phyloP scores from a whole-genome alignment of 1,140 invertebrate genomes.

The Macrocentrus cingulum region DNA sequence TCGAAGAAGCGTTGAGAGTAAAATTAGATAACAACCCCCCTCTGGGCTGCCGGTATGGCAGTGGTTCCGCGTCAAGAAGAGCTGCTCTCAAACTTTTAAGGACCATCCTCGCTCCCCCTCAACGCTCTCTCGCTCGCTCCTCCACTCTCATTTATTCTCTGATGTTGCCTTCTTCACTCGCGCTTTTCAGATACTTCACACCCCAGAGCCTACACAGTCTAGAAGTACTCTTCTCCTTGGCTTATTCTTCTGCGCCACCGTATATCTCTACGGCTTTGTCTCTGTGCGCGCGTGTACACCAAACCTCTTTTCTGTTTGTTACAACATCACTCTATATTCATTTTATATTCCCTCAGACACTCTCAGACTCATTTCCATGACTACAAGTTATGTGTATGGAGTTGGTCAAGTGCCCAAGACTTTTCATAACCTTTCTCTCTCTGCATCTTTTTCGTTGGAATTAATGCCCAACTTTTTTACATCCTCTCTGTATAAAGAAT shows the following conservation, averaged over 20 bases:
- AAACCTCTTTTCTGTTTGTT: not conserved
- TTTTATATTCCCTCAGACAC: not conserved
- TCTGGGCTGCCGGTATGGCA: conserved; percentile 39
- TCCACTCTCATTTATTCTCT: conserved; percentile 11
- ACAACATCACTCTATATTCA: not conserved
- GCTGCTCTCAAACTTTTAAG: conserved; percentile 57
- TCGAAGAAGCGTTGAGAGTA: conserved; percentile 61
- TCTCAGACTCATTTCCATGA: too few relatives aligned
- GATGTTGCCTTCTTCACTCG: not conserved
- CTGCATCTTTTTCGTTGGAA: too few relatives aligned
- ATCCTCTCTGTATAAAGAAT: too few relatives aligned
- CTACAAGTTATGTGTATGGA: too few relatives aligned
- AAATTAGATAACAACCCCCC: conserved; percentile 58
- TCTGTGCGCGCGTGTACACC: not conserved
- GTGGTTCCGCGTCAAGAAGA: conserved; percentile 29
- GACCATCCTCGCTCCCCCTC: conserved; percentile 47
- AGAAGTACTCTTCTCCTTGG: conserved; percentile 19
- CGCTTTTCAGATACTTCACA: conserved; percentile 22
- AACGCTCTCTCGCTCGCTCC: conserved; percentile 25
- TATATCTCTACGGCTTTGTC: conserved; percentile 19
- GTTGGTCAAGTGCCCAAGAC: too few relatives aligned
- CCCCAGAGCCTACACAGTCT: not conserved
- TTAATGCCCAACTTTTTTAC: too few relatives aligned
- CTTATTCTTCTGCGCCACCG: conserved; percentile 23
- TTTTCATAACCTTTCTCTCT: too few relatives aligned